A percentile compares a stretch with the other conserved stretches of the same genome.
These are phyloP conservation scores for Anadara kagoshimensis DNA, from an alignment of 1,140 invertebrate species.

Conservation along the genomic window DNA sequence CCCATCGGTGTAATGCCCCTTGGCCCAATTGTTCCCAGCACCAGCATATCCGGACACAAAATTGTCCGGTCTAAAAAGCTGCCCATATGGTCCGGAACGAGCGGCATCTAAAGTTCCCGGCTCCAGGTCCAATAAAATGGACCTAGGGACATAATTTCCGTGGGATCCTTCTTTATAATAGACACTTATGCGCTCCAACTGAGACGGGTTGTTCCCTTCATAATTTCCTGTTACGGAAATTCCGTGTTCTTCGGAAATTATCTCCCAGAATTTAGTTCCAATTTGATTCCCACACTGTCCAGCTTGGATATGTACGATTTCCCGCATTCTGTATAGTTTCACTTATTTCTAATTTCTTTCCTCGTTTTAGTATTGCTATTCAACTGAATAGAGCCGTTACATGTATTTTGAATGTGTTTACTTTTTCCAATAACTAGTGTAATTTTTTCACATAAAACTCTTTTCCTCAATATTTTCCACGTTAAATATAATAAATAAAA, in stretches of 20 bases:
- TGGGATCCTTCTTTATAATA: slow-evolving; percentile 39
- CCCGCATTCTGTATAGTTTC: slow-evolving; percentile 83
- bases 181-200: too few species aligned
- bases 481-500: too few species aligned
- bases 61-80: slow-evolving; percentile 90
- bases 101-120: slow-evolving; percentile 97
- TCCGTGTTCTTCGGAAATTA: too few species aligned
- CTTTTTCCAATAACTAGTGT: too few species aligned
- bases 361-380: too few species aligned
- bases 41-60: slow-evolving; percentile 76
- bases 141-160: slow-evolving; percentile 93
- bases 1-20: slow-evolving; percentile 95
- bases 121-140: slow-evolving; percentile 92
- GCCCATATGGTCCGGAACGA: slow-evolving; percentile 87
- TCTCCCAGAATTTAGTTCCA: slow-evolving; percentile 81
- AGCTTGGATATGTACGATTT: slow-evolving; percentile 94
- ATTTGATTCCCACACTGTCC: slow-evolving; percentile 97
- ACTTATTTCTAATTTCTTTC: too few species aligned
- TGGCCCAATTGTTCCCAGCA: slow-evolving; percentile 91
- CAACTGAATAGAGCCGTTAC: too few species aligned
- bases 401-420: too few species aligned
- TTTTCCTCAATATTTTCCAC: too few species aligned
- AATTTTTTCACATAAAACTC: too few species aligned
- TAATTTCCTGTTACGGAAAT: too few species aligned
- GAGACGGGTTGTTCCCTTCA: too few species aligned